phyloP scores from a whole-genome alignment of 2,888 invertebrate genomes.

The Parelbella ahira region DNA sequence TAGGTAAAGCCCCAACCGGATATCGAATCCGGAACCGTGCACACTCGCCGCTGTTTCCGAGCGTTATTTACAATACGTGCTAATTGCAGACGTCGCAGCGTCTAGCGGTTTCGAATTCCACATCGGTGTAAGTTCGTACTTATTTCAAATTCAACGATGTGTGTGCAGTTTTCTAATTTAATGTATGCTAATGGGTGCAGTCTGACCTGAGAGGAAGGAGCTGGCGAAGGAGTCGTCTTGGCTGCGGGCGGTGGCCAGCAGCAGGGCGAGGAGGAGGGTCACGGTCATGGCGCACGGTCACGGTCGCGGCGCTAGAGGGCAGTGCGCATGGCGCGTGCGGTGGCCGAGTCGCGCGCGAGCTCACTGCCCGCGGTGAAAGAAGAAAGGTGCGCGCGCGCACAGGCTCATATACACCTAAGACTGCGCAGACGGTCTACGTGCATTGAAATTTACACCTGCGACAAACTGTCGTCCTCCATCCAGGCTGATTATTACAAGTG shows the following conservation, averaged over 20 bases:
- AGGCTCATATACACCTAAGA: background rate
- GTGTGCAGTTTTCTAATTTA: too few species aligned
- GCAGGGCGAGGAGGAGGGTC: conserved; percentile 44
- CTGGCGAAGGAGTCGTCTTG: conserved; percentile 91
- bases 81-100: conserved; percentile 7
- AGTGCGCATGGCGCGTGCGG: conserved; percentile 56
- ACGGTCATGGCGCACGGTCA: conserved; percentile 54
- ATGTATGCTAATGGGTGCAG: too few species aligned
- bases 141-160: too few species aligned
- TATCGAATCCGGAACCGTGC: conserved; percentile 10
- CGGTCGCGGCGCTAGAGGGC: conserved; percentile 29
- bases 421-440: background rate
- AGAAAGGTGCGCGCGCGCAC: conserved; percentile 51
- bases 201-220: conserved; percentile 90
- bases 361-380: conserved; percentile 51
- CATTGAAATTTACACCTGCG: too few species aligned
- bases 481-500: too few species aligned
- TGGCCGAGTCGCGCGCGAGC: conserved; percentile 45
- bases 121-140: conserved; percentile 1
- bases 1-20: conserved; percentile 1
- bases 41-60: too few species aligned
- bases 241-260: conserved; percentile 44
- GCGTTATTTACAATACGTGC: conserved; percentile 1
- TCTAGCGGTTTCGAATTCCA: conserved; percentile 20
- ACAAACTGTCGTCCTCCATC: too few species aligned